phyloP scores from a whole-genome alignment of 2,113 vertebrate species.

The Dasyurus viverrinus region DNA sequence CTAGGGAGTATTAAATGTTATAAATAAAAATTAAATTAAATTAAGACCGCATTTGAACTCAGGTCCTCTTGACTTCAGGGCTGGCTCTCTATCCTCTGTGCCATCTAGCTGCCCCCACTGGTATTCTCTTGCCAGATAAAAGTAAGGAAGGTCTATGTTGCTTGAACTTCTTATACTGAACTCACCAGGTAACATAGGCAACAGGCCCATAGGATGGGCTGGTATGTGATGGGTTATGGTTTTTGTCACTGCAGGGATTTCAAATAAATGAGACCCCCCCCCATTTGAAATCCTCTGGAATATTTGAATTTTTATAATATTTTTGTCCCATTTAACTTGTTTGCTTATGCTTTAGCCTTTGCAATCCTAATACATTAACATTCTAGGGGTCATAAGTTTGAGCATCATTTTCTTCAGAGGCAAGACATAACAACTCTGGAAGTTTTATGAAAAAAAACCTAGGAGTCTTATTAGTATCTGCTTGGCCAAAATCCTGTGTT shows the following conservation, averaged over 20 bases:
- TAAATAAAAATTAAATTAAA: too few relatives aligned
- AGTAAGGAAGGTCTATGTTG: neutral
- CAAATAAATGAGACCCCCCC: neutral
- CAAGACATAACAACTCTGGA: neutral
- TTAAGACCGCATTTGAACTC: too few relatives aligned
- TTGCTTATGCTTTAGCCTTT: neutral
- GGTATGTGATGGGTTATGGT: neutral
- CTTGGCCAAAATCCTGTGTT: neutral
- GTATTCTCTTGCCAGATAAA: neutral
- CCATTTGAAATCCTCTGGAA: neutral
- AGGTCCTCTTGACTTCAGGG: too few relatives aligned
- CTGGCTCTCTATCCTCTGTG: too few relatives aligned
- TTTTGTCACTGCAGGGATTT: neutral
- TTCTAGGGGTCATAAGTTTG: accelerated
- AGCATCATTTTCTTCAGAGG: neutral
- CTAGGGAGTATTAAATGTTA: too few relatives aligned
- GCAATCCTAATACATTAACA: neutral
- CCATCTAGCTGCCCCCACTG: too few relatives aligned
- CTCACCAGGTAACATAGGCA: neutral
- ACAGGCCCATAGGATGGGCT: too few relatives aligned
- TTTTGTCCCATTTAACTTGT: neutral
- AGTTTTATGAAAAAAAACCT: neutral
- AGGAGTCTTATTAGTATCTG: neutral
- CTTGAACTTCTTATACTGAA: neutral
- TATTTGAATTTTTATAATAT: neutral